A percentile compares a stretch with the other conserved stretches of the same genome.
phyloP scores from a whole-genome alignment of 2,113 vertebrate genomes.

The Apodemus sylvaticus region DNA sequence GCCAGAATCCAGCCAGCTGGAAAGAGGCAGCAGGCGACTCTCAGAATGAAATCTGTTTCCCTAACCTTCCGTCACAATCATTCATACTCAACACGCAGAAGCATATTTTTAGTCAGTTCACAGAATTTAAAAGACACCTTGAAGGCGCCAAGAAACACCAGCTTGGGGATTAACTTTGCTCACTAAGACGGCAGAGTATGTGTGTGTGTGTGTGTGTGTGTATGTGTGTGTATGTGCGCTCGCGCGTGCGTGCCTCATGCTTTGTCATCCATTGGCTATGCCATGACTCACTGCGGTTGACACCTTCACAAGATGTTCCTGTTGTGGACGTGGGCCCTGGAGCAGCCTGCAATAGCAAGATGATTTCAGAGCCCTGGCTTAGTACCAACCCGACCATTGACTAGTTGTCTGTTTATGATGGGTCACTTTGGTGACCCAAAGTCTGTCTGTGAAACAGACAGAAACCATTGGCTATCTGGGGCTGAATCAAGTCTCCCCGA shows the following conservation, averaged over 20 bases:
- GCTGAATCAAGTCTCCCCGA: not conserved
- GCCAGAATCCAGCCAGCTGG: constrained; percentile 53
- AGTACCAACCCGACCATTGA: not conserved
- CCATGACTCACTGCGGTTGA: constrained; percentile 32
- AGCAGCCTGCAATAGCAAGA: not conserved
- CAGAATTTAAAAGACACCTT: constrained; percentile 79
- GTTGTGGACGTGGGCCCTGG: not conserved
- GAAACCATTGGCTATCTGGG: not conserved
- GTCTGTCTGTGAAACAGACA: not conserved
- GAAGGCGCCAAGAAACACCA: constrained; percentile 72
- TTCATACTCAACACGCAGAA: constrained; percentile 64
- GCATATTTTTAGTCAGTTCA: constrained; percentile 77
- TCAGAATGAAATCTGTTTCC: constrained; percentile 75
- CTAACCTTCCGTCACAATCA: constrained; percentile 61
- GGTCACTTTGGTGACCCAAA: not conserved
- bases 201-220: not conserved
- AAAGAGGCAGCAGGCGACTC: constrained; percentile 64
- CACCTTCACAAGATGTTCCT: constrained; percentile 48
- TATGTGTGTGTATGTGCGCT: not conserved
- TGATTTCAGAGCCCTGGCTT: not conserved
- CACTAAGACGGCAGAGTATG: constrained; percentile 4
- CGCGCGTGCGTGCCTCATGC: not conserved
- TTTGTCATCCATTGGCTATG: constrained; percentile 48
- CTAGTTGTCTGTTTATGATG: not conserved
- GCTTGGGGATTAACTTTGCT: constrained; percentile 69